Percentiles rank a stretch among this genome's conserved stretches.
Conservation (phyloP, 2,797 vertebrate species). For the Acipenser transmontanus region DNA sequence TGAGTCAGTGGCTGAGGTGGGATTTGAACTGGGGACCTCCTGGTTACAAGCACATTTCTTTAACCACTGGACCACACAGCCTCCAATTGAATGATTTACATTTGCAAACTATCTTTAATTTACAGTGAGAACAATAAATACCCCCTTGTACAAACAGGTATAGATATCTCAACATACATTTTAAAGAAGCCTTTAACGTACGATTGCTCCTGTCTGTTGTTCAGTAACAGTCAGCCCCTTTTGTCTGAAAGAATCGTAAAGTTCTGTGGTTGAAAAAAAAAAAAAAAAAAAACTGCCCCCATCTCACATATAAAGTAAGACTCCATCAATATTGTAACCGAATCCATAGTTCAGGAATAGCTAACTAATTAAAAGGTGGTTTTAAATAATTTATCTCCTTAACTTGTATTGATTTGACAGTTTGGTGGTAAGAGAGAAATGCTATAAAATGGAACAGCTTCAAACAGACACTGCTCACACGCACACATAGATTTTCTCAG, state of each 20-base stretch:
- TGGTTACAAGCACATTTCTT: no score
- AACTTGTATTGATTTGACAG: slow-evolving; percentile 98
- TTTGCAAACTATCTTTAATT: no score
- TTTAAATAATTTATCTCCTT: slow-evolving; percentile 99
- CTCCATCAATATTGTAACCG: slow-evolving; percentile 87
- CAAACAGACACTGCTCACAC: slow-evolving; percentile 59
- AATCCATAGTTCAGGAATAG: slow-evolving; percentile 93
- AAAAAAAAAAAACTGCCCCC: slow-evolving; percentile 31
- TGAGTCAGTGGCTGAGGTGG: no score
- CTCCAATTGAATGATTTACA: no score
- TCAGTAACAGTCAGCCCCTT: slow-evolving; percentile 21
- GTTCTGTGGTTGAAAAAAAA: slow-evolving; percentile 29
- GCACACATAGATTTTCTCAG: background rate
- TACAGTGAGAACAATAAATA: no score
- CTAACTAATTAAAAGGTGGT: slow-evolving; percentile 97
- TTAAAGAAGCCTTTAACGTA: no score
- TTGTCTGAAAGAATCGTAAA: slow-evolving; percentile 21
- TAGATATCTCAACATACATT: no score
- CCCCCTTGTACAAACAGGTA: no score
- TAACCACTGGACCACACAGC: no score
- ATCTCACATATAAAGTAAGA: slow-evolving; percentile 62
- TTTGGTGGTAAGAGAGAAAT: slow-evolving; percentile 81
- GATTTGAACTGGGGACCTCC: no score
- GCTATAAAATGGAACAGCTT: slow-evolving; percentile 96
- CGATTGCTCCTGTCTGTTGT: slow-evolving; percentile 2